Conservation (phyloP, 2,888 invertebrate genomes). For the Limnephilus lunatus region DNA sequence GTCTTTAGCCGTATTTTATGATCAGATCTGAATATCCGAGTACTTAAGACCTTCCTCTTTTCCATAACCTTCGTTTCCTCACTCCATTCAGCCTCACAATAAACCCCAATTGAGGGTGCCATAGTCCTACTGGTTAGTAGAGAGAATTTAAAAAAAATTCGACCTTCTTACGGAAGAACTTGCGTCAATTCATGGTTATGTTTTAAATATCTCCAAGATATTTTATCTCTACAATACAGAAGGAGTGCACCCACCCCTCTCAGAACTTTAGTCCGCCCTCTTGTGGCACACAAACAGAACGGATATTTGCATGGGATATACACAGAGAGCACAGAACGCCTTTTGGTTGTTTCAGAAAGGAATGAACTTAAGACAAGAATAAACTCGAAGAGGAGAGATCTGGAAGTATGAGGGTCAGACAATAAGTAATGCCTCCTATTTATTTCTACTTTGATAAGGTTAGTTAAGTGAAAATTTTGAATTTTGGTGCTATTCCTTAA, state of each 20-base stretch:
- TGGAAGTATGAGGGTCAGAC: background rate
- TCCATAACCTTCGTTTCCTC: background rate
- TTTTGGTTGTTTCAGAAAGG: slow-evolving; percentile 8
- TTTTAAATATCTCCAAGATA: background rate
- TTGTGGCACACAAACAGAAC: background rate
- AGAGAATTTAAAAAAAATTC: no score
- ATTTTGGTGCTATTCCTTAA: no score
- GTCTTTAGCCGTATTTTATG: no score
- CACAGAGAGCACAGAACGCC: slow-evolving; percentile 7
- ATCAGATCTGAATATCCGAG: background rate
- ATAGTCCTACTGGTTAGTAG: background rate
- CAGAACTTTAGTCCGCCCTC: background rate
- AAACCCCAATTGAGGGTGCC: background rate
- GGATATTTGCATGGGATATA: slow-evolving; percentile 11
- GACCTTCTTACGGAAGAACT: background rate
- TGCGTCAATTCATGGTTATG: background rate
- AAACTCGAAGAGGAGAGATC: background rate
- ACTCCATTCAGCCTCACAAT: background rate
- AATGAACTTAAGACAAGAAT: background rate
- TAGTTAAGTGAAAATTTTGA: no score
- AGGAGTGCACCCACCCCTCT: no score
- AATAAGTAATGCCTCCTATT: no score
- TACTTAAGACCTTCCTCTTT: no score
- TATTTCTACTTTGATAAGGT: no score
- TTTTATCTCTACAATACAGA: background rate